phyloP scores from a whole-genome alignment of 2,797 vertebrate genomes.

The Chanos chanos region DNA sequence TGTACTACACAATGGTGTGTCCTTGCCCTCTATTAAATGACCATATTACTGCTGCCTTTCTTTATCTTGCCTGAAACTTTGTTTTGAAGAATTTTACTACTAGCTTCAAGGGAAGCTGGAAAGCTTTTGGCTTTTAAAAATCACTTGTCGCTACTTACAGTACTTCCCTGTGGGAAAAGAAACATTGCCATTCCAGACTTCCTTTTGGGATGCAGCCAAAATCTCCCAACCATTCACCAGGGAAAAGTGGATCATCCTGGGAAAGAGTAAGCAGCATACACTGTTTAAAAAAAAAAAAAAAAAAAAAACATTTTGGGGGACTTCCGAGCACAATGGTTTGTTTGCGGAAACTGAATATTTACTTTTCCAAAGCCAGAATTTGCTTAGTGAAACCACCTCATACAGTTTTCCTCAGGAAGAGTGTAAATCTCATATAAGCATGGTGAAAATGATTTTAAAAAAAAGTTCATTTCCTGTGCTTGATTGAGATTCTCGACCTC shows the following conservation, averaged over 20 bases:
- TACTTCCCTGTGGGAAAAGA: conserved; percentile 36
- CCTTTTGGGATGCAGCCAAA: conserved; percentile 40
- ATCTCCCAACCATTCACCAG: conserved; percentile 24
- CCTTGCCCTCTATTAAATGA: too few species aligned
- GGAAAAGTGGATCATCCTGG: conserved; percentile 10
- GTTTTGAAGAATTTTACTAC: conserved; percentile 30
- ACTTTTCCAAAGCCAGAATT: background rate
- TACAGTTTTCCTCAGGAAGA: conserved; percentile 18
- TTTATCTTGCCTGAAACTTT: too few species aligned
- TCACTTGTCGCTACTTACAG: conserved; percentile 38
- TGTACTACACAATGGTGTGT: too few species aligned
- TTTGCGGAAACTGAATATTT: conserved; percentile 24
- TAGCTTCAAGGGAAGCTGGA: conserved; percentile 41
- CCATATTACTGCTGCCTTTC: too few species aligned
- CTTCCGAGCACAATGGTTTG: background rate
- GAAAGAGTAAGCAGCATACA: conserved; percentile 2
- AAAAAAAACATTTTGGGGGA: conserved; percentile 14
- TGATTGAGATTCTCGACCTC: too few species aligned
- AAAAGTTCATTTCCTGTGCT: too few species aligned
- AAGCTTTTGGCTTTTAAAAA: conserved; percentile 44
- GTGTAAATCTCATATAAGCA: background rate
- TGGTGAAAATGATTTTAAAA: background rate
- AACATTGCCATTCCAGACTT: conserved; percentile 50
- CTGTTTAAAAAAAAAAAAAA: too few species aligned
- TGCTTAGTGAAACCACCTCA: background rate